Percentiles rank a stretch among this genome's conserved stretches.
These are phyloP conservation scores for Onychomys leucogaster DNA, from an alignment of 2,797 vertebrate genomes.

Conservation along the genomic window DNA sequence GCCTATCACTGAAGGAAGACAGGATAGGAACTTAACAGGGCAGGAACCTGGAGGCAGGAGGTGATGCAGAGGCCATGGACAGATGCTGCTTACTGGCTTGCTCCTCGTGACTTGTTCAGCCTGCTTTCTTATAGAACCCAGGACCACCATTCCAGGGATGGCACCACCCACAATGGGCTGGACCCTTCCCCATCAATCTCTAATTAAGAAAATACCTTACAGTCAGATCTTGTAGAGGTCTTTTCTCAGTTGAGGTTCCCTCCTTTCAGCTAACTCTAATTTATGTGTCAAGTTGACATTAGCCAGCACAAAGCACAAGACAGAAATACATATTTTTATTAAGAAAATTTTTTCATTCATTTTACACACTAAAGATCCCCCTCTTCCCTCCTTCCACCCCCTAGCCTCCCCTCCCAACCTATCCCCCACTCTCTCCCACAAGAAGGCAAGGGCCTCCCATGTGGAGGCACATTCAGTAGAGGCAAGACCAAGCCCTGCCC, in stretches of 20 bases:
- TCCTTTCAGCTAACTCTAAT: neutral
- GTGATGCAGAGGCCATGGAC: neutral
- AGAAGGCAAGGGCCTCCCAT: too few species aligned
- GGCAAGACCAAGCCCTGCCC: too few species aligned
- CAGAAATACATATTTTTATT: neutral
- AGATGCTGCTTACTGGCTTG: neutral
- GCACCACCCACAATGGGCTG: neutral
- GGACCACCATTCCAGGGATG: neutral
- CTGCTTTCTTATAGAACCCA: neutral
- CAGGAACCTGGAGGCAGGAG: neutral
- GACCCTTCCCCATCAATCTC: neutral
- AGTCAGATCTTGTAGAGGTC: neutral
- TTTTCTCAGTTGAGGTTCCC: neutral
- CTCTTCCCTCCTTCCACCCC: too few species aligned
- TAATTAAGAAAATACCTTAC: neutral
- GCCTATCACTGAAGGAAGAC: neutral
- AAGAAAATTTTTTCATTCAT: too few species aligned
- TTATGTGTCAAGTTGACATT: neutral
- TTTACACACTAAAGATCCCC: too few species aligned
- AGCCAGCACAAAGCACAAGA: conserved; percentile 37
- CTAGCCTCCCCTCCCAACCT: too few species aligned
- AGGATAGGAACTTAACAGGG: neutral
- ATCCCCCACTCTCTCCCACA: too few species aligned
- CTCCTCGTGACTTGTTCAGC: neutral
- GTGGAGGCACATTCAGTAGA: too few species aligned